Percentiles rank a stretch among this genome's conserved stretches.
These are phyloP conservation scores for Mactra quadrangularis DNA, from an alignment of 1,140 invertebrate species.

Conservation along the genomic window DNA sequence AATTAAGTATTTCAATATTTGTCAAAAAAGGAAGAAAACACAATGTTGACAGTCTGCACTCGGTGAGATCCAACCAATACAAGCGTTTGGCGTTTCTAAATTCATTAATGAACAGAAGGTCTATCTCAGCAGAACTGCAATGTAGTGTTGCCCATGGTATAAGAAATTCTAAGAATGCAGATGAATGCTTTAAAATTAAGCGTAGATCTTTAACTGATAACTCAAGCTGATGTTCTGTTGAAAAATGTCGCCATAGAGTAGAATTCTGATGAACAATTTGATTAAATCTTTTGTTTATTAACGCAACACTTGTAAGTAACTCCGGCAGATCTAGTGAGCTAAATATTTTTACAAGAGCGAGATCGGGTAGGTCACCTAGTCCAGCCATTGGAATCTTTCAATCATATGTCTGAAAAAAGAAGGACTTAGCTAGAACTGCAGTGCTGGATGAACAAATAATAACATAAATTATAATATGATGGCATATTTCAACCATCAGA, in stretches of 20 bases:
- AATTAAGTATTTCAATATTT: conserved; percentile 37
- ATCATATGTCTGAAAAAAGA: conserved; percentile 6
- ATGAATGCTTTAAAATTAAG: conserved; percentile 35
- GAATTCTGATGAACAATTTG: conserved; percentile 30
- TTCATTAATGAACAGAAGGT: conserved; percentile 3
- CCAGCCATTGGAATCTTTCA: too few species aligned
- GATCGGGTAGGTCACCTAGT: conserved; percentile 28
- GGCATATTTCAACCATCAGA: not conserved
- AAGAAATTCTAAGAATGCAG: conserved; percentile 29
- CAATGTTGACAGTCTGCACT: conserved; percentile 21
- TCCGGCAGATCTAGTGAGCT: conserved; percentile 1
- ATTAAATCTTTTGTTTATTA: conserved; percentile 23
- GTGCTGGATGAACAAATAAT: not conserved
- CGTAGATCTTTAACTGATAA: not conserved
- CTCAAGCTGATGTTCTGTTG: conserved; percentile 12
- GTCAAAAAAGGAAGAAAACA: conserved; percentile 5
- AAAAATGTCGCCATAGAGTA: conserved; percentile 36
- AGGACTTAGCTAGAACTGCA: not conserved
- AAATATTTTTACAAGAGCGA: conserved; percentile 31
- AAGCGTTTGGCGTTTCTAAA: not conserved
- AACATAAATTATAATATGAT: too few species aligned
- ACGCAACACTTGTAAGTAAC: conserved; percentile 17
- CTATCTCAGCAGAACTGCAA: conserved; percentile 12
- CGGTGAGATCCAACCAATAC: conserved; percentile 31
- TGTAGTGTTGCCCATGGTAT: conserved; percentile 19